Conservation (phyloP, 2,888 invertebrate genomes). For the Macaria liturata region DNA sequence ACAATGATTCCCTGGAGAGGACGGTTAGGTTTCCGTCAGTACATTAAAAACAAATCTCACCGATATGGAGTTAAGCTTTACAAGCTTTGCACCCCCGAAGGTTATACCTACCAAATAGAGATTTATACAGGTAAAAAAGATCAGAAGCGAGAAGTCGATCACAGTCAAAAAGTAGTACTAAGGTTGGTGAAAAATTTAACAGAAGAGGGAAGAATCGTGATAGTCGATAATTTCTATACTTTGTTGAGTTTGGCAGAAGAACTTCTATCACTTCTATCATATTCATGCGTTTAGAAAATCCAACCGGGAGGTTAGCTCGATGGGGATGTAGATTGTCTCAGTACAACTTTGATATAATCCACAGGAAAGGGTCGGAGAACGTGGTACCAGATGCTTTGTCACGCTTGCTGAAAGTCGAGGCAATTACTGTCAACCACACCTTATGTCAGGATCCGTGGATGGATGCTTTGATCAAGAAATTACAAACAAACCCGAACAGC, state of each 20-base stretch:
- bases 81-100: constrained; percentile 11
- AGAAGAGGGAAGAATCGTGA: constrained; percentile 11
- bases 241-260: constrained; percentile 3
- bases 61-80: constrained; percentile 17
- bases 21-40: constrained; percentile 23
- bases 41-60: constrained; percentile 25
- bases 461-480: too few species aligned
- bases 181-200: constrained; percentile 8
- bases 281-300: too few species aligned
- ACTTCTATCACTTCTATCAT: background rate
- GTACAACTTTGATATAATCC: too few species aligned
- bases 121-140: background rate
- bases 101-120: constrained; percentile 1
- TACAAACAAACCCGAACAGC: too few species aligned
- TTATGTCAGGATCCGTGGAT: too few species aligned
- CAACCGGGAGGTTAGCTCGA: too few species aligned
- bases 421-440: too few species aligned
- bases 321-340: too few species aligned
- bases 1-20: constrained; percentile 25
- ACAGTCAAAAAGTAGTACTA: constrained; percentile 12
- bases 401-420: too few species aligned
- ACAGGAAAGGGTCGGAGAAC: too few species aligned
- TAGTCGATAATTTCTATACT: constrained; percentile 1
- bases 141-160: constrained; percentile 8
- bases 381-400: too few species aligned